These are phyloP conservation scores for Simalia tracyae DNA, from an alignment of 2,797 vertebrate species.

Conservation along the genomic window DNA sequence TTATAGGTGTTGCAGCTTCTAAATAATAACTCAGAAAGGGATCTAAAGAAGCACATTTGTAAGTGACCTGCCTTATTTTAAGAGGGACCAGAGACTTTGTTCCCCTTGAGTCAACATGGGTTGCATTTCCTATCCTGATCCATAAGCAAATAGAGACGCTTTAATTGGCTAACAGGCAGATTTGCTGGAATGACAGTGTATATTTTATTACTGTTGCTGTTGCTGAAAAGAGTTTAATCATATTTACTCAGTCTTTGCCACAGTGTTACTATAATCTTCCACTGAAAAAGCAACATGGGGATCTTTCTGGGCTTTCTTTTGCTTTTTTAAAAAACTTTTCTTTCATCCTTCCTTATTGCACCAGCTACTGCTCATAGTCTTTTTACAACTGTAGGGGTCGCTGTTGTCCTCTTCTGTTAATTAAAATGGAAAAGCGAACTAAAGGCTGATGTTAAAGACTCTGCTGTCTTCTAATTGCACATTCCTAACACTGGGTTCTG, in stretches of 20 bases:
- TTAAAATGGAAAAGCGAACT: not conserved
- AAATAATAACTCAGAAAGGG: not conserved
- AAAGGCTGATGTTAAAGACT: not conserved
- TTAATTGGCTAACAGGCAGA: fast-evolving
- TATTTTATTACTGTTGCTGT: fast-evolving
- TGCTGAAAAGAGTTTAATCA: not conserved
- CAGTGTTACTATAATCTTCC: conserved; percentile 15
- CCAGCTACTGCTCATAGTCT: not conserved
- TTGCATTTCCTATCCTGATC: not conserved
- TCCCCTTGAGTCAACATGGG: fast-evolving
- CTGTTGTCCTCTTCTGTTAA: not conserved
- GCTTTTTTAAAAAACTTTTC: not conserved
- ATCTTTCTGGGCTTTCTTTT: not conserved
- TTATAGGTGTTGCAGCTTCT: not conserved
- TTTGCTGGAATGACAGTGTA: not conserved
- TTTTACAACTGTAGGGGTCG: not conserved
- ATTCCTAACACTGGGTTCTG: not conserved
- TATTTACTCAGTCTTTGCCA: not conserved
- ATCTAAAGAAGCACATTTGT: not conserved
- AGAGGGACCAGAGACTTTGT: not conserved
- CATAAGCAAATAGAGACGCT: not conserved
- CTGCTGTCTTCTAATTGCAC: not conserved
- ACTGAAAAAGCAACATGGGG: conserved; percentile 6
- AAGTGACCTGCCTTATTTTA: conserved; percentile 1
- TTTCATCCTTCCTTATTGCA: not conserved